phyloP scores from a whole-genome alignment of 2,888 invertebrate genomes.

The Helobdella robusta region DNA sequence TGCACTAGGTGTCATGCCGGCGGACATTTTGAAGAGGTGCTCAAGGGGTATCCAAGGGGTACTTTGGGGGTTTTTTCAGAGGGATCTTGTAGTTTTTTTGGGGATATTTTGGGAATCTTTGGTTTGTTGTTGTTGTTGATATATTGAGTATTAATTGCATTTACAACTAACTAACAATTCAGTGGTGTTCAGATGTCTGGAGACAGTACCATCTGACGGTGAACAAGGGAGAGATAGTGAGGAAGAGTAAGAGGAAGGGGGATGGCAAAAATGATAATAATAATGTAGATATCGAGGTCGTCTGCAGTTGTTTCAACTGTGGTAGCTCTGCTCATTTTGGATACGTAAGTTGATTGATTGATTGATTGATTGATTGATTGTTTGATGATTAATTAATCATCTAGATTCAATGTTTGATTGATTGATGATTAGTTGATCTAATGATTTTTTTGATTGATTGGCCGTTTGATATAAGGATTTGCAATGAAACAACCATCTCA shows the following conservation, averaged over 20 bases:
- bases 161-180: too few species aligned
- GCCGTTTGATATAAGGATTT: too few species aligned
- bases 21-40: constrained; percentile 15
- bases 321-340: constrained; percentile 10
- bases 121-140: too few species aligned
- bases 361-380: not conserved
- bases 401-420: too few species aligned
- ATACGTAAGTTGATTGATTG: constrained; percentile 12
- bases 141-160: too few species aligned
- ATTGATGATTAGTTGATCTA: too few species aligned
- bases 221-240: not conserved
- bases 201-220: constrained; percentile 24
- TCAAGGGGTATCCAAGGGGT: not conserved
- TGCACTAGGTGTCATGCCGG: constrained; percentile 4
- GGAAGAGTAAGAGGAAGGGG: not conserved
- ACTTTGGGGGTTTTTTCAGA: not conserved
- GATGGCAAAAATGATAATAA: constrained; percentile 6
- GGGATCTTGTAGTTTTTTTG: too few species aligned
- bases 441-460: too few species aligned
- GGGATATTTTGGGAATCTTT: too few species aligned
- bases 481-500: too few species aligned
- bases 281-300: not conserved
- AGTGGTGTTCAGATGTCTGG: constrained; percentile 21
- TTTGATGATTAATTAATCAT: too few species aligned
- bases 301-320: constrained; percentile 17